phyloP scores from a whole-genome alignment of 2,888 invertebrate species.

The Rhamnusium bicolor region DNA sequence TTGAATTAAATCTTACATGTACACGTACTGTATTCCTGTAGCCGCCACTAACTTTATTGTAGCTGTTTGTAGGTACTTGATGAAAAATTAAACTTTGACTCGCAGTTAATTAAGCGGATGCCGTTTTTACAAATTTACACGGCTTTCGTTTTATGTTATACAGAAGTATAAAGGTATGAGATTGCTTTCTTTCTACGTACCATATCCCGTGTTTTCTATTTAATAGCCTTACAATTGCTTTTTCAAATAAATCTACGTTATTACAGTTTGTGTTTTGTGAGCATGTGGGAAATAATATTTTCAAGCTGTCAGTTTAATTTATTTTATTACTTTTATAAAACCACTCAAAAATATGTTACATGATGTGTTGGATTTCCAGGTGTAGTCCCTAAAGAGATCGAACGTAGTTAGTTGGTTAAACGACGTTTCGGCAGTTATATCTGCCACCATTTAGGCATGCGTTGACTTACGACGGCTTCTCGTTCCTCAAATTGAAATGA shows the following conservation, averaged over 20 bases:
- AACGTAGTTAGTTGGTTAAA: too few species aligned
- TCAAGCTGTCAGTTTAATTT: conserved; percentile 32
- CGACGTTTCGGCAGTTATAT: too few species aligned
- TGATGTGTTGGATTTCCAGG: too few species aligned
- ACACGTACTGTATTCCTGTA: not conserved
- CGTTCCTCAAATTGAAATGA: too few species aligned
- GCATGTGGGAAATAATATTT: conserved; percentile 19
- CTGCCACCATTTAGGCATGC: too few species aligned
- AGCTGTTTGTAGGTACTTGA: conserved; percentile 50
- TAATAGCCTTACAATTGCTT: conserved; percentile 23
- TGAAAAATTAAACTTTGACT: conserved; percentile 60
- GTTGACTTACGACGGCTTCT: too few species aligned
- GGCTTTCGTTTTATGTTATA: conserved; percentile 50
- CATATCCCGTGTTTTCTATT: conserved; percentile 16
- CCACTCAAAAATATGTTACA: conserved; percentile 6
- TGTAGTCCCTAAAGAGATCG: too few species aligned
- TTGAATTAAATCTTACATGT: not conserved
- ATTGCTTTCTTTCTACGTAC: conserved; percentile 43
- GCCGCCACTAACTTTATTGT: not conserved
- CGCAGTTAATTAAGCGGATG: conserved; percentile 57
- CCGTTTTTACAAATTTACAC: conserved; percentile 56
- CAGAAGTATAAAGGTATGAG: conserved; percentile 47
- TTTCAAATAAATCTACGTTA: conserved; percentile 26
- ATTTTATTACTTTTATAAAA: conserved; percentile 6
- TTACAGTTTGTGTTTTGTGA: conserved; percentile 25